Conservation (phyloP, 2,888 invertebrate genomes). For the Piscicola geometra region DNA sequence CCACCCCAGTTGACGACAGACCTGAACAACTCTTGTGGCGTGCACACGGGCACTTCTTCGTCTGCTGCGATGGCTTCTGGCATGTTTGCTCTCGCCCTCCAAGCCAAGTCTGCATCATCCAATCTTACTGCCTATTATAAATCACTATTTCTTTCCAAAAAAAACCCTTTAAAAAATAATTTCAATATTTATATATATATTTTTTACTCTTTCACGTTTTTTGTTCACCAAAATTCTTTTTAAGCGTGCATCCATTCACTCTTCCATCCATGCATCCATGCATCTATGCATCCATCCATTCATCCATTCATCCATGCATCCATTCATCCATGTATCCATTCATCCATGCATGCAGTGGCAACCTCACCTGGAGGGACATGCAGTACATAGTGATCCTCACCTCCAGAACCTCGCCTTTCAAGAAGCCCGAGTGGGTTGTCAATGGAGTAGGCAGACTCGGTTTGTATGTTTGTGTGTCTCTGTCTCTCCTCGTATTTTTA, state of each 20-base stretch:
- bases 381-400: slow-evolving; percentile 96
- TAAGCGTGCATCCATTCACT: too few species aligned
- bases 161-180: too few species aligned
- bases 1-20: slow-evolving; percentile 71
- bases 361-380: slow-evolving; percentile 93
- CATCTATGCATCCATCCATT: too few species aligned
- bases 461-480: slow-evolving; percentile 32
- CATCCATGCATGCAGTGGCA: slow-evolving; percentile 62
- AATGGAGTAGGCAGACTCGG: slow-evolving; percentile 75
- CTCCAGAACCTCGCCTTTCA: slow-evolving; percentile 78
- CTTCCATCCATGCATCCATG: too few species aligned
- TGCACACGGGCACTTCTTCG: slow-evolving; percentile 63
- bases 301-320: too few species aligned
- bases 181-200: too few species aligned
- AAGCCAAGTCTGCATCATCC: slow-evolving; percentile 60
- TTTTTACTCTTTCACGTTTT: too few species aligned
- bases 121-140: too few species aligned
- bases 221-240: too few species aligned
- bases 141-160: too few species aligned
- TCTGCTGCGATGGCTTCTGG: slow-evolving; percentile 62
- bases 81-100: slow-evolving; percentile 59
- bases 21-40: slow-evolving; percentile 77
- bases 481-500: too few species aligned
- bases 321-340: too few species aligned
- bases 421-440: slow-evolving; percentile 69